A percentile compares a stretch with the other conserved stretches of the same genome.
Evolutionary conservation across 2,797 vertebrate genomes (phyloP).

Genomic region (Potorous gilbertii): DNA sequence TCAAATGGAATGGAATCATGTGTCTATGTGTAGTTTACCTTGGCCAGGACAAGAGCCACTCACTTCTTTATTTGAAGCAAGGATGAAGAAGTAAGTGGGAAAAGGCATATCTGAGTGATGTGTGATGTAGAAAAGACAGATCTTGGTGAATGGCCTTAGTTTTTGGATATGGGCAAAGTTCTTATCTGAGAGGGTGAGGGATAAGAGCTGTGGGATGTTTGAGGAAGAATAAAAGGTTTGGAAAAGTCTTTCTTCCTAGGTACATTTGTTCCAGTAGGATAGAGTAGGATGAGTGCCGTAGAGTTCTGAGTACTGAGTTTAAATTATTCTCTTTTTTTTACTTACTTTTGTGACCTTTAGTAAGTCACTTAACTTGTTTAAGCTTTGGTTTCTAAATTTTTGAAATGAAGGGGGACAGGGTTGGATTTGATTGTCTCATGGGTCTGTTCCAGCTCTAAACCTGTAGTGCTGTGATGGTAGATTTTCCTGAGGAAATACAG

Average conservation of each 20-base stretch:
- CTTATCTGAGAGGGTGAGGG: no score
- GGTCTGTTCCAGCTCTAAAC: background rate
- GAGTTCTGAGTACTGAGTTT: background rate
- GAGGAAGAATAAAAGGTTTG: background rate
- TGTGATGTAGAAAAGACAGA: background rate
- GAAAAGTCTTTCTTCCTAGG: background rate
- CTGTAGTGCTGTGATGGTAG: background rate
- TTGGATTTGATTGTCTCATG: background rate
- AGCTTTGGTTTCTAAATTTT: background rate
- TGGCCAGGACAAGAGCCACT: background rate
- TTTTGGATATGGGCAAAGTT: background rate
- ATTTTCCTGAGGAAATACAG: background rate
- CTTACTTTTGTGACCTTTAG: no score
- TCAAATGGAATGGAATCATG: background rate
- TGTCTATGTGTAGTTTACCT: background rate
- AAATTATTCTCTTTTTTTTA: background rate
- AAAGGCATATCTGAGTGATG: background rate
- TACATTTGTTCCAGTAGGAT: background rate
- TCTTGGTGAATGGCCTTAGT: background rate
- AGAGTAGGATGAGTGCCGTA: background rate
- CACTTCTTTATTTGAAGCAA: background rate
- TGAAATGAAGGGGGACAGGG: background rate
- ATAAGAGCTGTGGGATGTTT: background rate
- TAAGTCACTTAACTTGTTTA: background rate
- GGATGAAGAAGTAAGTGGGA: background rate